phyloP scores from a whole-genome alignment of 2,888 invertebrate genomes.

The Phengaris arion region DNA sequence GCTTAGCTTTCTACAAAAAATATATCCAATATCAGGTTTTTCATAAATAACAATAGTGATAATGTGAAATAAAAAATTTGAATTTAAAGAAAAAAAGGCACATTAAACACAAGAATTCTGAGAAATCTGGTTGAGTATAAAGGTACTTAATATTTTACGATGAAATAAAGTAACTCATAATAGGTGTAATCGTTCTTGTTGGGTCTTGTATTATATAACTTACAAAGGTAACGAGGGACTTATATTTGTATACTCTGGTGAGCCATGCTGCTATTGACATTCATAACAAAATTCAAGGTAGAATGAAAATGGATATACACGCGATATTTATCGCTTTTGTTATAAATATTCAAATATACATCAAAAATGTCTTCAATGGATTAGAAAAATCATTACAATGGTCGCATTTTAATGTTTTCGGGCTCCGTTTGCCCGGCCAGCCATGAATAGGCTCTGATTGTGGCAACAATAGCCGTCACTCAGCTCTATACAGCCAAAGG shows the following conservation, averaged over 20 bases:
- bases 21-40: too few species aligned
- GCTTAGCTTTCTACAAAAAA: too few species aligned
- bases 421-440: conserved; percentile 57
- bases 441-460: conserved; percentile 64
- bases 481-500: conserved; percentile 57
- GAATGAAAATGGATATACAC: background rate
- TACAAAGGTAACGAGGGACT: too few species aligned
- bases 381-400: conserved; percentile 67
- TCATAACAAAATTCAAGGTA: background rate
- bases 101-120: too few species aligned
- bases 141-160: too few species aligned
- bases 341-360: conserved; percentile 12
- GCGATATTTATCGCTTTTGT: background rate
- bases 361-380: conserved; percentile 35
- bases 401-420: conserved; percentile 72
- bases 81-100: too few species aligned
- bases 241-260: background rate
- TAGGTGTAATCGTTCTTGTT: too few species aligned
- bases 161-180: too few species aligned
- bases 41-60: too few species aligned
- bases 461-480: conserved; percentile 59
- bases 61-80: too few species aligned
- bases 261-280: background rate
- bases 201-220: too few species aligned
- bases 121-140: too few species aligned